phyloP scores from a whole-genome alignment of 2,797 vertebrate species.

The Lithobates sylvaticus region DNA sequence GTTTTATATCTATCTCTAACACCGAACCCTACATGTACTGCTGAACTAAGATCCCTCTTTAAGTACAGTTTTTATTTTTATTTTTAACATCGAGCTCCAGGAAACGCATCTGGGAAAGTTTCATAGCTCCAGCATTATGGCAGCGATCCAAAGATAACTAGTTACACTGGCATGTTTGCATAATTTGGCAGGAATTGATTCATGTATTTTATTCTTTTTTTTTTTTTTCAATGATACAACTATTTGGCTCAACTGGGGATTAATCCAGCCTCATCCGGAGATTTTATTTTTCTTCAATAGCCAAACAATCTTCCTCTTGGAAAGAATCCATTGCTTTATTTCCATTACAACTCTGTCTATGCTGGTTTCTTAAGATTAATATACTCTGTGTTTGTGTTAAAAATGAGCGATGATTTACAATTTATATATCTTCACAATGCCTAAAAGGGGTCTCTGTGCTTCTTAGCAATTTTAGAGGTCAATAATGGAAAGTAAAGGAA shows the following conservation, averaged over 20 bases:
- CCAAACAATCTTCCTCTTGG: conserved; percentile 27
- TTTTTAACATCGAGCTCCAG: conserved; percentile 26
- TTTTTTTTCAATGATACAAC: conserved; percentile 61
- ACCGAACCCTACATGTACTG: no score
- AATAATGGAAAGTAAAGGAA: not conserved
- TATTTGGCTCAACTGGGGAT: conserved; percentile 69
- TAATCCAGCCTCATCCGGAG: conserved; percentile 43
- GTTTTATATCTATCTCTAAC: no score
- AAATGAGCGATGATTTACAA: conserved; percentile 1
- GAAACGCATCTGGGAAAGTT: conserved; percentile 45
- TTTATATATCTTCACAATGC: not conserved
- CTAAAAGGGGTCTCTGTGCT: not conserved
- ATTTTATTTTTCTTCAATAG: conserved; percentile 36
- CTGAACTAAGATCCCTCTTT: no score
- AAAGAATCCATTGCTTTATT: conserved; percentile 16
- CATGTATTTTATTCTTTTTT: conserved; percentile 66
- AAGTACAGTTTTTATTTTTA: not conserved
- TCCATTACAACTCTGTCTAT: conserved; percentile 8
- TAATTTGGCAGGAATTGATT: conserved; percentile 72
- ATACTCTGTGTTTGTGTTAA: conserved; percentile 15
- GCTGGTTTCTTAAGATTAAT: conserved; percentile 23
- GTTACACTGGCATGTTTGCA: conserved; percentile 66
- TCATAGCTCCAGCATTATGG: conserved; percentile 51
- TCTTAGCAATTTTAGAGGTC: not conserved
- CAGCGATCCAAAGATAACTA: conserved; percentile 58